Base-by-base conservation (phyloP, 2,797 vertebrate genomes). In the Dermochelys coriacea region DNA sequence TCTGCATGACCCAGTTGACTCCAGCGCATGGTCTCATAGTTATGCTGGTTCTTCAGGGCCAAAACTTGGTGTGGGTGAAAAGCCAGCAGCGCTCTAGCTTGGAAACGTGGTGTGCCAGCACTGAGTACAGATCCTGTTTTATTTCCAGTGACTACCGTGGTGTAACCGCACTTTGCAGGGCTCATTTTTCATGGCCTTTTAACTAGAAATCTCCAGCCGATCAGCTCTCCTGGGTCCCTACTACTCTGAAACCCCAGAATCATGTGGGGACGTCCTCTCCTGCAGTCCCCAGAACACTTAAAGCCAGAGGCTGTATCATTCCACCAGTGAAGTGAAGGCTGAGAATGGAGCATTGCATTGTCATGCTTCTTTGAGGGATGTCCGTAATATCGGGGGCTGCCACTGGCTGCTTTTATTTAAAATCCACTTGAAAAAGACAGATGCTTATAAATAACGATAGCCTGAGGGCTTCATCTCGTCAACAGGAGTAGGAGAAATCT, bases 81-180 rank as follows among this genome's bases (percentile, higher is more conserved):
- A 79, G 27, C 18, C 29, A 34, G 64, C 64, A 23, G n/a, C 12
- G n/a, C n/a, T 23, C 64, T 23, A 19, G 19, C 64, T 23, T 71
- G 64, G n/a, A 37, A 71, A 71, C 5, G 5, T 37, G 31, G 31
- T 3, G 34, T 7, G 16, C 16, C 54, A 64, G 49, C 49, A 15
- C 7, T 0, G 2, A 15, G 12, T 0, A 1, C 15, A 41, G 51
- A 52, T 54, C 49, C 77, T 25, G 59, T 12, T 21, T n/a, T 57
- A 51, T 86, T 57, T 50, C 49, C 15, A 2, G 18, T 6, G 2
- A 37, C 79, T 0, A 0, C 23, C 14, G 21, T 34, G 21, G 47
- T 12, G 64, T 68, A 54, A 18, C 83, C 25, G 4, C 9, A 11
- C 59, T 80, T 71, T 49, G 52, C 74, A 75, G 74, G 25, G 12